These are phyloP conservation scores for Kradibia gibbosae DNA, from an alignment of 1,140 invertebrate species.

Conservation along the genomic window DNA sequence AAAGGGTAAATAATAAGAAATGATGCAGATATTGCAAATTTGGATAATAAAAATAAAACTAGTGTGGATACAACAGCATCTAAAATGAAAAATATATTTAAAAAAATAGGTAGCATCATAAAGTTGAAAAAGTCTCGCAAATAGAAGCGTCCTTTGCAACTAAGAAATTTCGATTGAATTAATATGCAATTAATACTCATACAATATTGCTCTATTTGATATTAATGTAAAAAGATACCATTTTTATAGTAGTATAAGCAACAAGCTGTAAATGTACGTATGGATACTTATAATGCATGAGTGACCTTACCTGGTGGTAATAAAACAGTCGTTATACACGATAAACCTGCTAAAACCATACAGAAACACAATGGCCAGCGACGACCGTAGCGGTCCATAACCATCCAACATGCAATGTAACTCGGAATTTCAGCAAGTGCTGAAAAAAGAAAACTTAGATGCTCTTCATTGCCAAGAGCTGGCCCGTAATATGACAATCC, in stretches of 20 bases:
- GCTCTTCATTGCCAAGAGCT: constrained; percentile 86
- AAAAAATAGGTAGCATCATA: background rate
- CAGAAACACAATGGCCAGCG: constrained; percentile 87
- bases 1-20: constrained; percentile 94
- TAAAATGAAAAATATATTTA: constrained; percentile 67
- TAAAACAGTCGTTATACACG: constrained; percentile 86
- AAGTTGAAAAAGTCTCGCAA: background rate
- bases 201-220: too few relatives aligned
- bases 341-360: constrained; percentile 86
- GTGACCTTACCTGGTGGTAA: constrained; percentile 77
- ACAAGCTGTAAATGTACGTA: too few relatives aligned
- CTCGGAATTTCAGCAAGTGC: constrained; percentile 89
- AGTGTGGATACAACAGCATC: constrained; percentile 83
- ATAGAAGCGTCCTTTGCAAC: too few relatives aligned
- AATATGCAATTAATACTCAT: too few relatives aligned
- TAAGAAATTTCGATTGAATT: too few relatives aligned
- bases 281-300: too few relatives aligned
- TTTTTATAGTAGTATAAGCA: too few relatives aligned
- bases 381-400: constrained; percentile 88
- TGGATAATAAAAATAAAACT: constrained; percentile 87
- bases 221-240: too few relatives aligned
- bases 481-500: constrained; percentile 91
- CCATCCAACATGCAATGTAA: constrained; percentile 86
- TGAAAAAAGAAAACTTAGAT: constrained; percentile 88
- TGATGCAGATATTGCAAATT: constrained; percentile 91